Evolutionary conservation across 2,888 invertebrate species (phyloP).

Genomic region (Cancer borealis): DNA sequence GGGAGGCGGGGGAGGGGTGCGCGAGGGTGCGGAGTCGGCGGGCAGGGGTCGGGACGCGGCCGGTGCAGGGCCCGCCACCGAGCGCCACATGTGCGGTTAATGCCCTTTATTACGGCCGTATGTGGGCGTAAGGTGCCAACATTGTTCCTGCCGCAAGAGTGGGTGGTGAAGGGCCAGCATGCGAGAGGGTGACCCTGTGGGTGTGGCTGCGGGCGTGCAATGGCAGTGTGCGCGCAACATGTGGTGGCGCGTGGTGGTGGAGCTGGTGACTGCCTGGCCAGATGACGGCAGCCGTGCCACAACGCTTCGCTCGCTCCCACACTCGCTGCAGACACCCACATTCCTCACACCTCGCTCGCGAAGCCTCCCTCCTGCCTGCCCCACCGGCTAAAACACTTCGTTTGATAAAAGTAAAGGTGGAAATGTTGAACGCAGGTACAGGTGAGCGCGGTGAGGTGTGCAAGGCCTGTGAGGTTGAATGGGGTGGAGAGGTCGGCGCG

Average conservation of each 20-base stretch:
- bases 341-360: conserved; percentile 36
- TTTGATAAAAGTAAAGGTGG: conserved; percentile 33
- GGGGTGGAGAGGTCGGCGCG: neutral
- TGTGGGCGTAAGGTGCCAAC: conserved; percentile 51
- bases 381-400: conserved; percentile 41
- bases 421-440: conserved; percentile 15
- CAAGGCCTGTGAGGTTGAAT: neutral
- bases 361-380: conserved; percentile 35
- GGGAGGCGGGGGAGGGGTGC: neutral
- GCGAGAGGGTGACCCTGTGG: conserved; percentile 56
- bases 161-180: conserved; percentile 64
- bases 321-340: conserved; percentile 44
- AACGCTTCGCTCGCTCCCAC: conserved; percentile 52
- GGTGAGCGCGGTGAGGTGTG: neutral
- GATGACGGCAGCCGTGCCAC: conserved; percentile 51
- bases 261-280: conserved; percentile 58
- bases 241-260: conserved; percentile 64
- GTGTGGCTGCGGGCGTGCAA: conserved; percentile 59
- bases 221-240: conserved; percentile 69
- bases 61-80: conserved; percentile 47
- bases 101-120: conserved; percentile 44
- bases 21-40: conserved; percentile 52
- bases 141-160: conserved; percentile 55
- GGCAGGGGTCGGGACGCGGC: conserved; percentile 52
- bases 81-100: conserved; percentile 65